Evolutionary conservation across 2,797 vertebrate species (phyloP), one percentile per base, ranked within the genome.

Genomic region (Gymnothorax javanicus): DNA sequence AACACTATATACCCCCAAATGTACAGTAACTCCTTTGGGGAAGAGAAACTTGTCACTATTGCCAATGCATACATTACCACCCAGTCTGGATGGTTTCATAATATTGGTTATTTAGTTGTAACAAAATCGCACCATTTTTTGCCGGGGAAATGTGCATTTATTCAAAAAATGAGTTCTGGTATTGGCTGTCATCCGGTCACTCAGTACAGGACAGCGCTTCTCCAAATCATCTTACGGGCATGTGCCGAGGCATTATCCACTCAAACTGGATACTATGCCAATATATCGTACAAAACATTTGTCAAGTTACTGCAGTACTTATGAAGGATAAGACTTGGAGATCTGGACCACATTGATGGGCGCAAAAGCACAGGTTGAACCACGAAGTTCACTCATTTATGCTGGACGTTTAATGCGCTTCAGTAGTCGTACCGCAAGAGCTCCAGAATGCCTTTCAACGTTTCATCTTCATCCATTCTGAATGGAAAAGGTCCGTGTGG

Each of bases 401-500:
- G 27, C 43, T 67, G 6, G 27, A 85, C 64, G 62, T 25, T 27
- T n/a, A 84, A 87, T 85, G 81, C 91, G 87, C 85, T 90, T 89
- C 81, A 89, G 87, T 86, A 87, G 84, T 86, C 90, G 91, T 33
- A 43, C 43, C 43, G 88, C 92, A 87, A 91, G 92, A 81, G 84
- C 87, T 92, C 87, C 58, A 71, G 15, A 57, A 33, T 54, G 5
- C 12, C 17, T 90, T 91, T 89, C 91, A 17, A 77, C 83, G 83
- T 84, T 69, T 86, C 50, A 71, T 83, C 84, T 86, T 88, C 90
- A 85, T 89, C 87, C 90, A 89, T 87, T 92, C 89, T 83, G 77
- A 90, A 91, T 57, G 84, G 86, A 90, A 87, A 91, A 89, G 90
- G 87, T 92, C 90, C 90, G 88, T 90, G 90, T 93, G 91, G 91